Percentiles rank a stretch among this genome's conserved stretches.
phyloP scores from a whole-genome alignment of 2,113 vertebrate species.

The Macaca mulatta region DNA sequence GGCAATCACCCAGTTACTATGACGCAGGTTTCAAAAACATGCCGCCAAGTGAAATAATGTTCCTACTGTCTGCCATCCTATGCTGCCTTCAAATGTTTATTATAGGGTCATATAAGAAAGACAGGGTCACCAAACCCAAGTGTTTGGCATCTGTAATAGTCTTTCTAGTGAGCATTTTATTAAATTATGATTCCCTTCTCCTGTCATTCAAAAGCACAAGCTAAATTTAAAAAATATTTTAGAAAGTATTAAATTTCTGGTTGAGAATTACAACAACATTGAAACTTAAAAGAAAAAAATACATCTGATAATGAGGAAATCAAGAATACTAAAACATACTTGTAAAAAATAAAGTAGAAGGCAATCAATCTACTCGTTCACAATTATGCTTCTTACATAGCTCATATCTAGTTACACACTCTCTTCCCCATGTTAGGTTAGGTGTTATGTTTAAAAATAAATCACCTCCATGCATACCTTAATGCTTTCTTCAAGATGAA shows the following conservation, averaged over 20 bases:
- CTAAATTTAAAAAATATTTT: constrained; percentile 60
- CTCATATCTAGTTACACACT: background rate
- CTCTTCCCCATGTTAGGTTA: constrained; percentile 25
- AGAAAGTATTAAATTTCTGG: constrained; percentile 62
- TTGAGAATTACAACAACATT: constrained; percentile 54
- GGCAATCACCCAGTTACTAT: constrained; percentile 11
- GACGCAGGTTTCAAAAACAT: constrained; percentile 45
- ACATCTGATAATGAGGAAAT: constrained; percentile 41
- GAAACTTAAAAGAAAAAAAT: constrained; percentile 53
- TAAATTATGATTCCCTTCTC: constrained; percentile 61
- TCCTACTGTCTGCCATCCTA: constrained; percentile 29
- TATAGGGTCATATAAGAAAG: constrained; percentile 21
- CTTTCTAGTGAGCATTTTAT: constrained; percentile 61
- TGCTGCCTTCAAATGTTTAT: constrained; percentile 29
- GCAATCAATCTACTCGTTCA: constrained; percentile 30
- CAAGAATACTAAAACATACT: constrained; percentile 32
- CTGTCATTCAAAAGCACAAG: constrained; percentile 70
- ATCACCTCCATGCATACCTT: constrained; percentile 57
- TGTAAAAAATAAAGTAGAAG: constrained; percentile 10
- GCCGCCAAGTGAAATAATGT: background rate
- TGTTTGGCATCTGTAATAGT: constrained; percentile 46
- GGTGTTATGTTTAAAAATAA: constrained; percentile 63
- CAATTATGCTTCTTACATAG: constrained; percentile 24
- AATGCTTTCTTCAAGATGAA: constrained; percentile 64
- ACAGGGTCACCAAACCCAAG: constrained; percentile 33